A percentile compares a stretch with the other conserved stretches of the same genome.
Evolutionary conservation across 2,113 vertebrate species (phyloP).

Genomic region (Canis aureus): DNA sequence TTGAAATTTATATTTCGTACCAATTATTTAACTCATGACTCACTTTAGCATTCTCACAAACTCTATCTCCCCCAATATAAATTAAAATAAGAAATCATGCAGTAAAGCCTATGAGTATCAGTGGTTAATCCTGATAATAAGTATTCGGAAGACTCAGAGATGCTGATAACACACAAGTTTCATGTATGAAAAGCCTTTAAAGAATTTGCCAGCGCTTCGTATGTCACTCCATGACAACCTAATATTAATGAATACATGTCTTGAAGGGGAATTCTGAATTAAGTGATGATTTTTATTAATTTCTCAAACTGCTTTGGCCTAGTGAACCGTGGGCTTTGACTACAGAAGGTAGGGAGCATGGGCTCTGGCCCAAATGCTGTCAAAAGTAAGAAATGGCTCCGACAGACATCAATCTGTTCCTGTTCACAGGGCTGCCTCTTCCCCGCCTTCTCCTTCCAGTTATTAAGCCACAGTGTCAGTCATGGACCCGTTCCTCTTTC

Average conservation of each 20-base stretch:
- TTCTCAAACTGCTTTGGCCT: slow-evolving; percentile 83
- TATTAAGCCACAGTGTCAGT: slow-evolving; percentile 90
- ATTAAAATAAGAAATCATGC: background rate
- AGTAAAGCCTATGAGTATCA: background rate
- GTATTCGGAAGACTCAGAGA: slow-evolving; percentile 38
- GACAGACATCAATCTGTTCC: slow-evolving; percentile 90
- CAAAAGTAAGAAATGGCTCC: slow-evolving; percentile 87
- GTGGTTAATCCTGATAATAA: background rate
- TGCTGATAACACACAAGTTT: background rate
- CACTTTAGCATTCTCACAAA: background rate
- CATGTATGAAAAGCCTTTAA: slow-evolving; percentile 51
- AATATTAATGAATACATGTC: slow-evolving; percentile 61
- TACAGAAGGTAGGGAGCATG: slow-evolving; percentile 84
- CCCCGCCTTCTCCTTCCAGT: slow-evolving; percentile 85
- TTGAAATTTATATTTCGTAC: background rate
- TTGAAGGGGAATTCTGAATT: slow-evolving; percentile 66
- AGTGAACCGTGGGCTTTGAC: slow-evolving; percentile 73
- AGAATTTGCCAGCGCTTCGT: slow-evolving; percentile 63
- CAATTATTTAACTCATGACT: background rate
- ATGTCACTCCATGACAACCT: slow-evolving; percentile 64
- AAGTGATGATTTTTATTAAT: slow-evolving; percentile 72
- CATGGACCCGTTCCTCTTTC: slow-evolving; percentile 87
- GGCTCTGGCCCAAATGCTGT: slow-evolving; percentile 86
- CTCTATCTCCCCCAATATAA: background rate
- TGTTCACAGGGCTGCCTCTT: slow-evolving; percentile 89